Conservation (phyloP, 2,888 invertebrate genomes). For the Uloborus plumipes region DNA sequence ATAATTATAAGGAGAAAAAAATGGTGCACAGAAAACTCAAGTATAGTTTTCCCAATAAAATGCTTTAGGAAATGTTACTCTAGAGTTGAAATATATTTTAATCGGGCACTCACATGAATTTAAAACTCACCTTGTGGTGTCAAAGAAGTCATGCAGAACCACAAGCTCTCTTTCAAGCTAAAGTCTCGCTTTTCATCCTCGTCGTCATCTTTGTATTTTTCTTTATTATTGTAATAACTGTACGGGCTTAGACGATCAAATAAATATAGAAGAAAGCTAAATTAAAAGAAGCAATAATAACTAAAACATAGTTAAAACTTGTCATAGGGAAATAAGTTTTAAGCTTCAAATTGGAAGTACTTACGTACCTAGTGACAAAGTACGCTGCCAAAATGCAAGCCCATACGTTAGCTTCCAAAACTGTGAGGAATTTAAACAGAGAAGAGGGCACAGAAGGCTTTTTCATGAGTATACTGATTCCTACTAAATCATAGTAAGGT, state of each 20-base stretch:
- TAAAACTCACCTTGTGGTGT: constrained; percentile 80
- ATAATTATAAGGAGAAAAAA: no score
- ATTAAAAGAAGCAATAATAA: not conserved
- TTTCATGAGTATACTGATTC: constrained; percentile 95
- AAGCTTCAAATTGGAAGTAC: no score
- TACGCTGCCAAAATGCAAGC: constrained; percentile 94
- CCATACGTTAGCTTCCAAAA: constrained; percentile 97
- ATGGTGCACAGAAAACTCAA: not conserved
- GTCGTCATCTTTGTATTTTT: constrained; percentile 83
- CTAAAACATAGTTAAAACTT: no score
- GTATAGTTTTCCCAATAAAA: not conserved
- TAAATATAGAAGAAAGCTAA: constrained; percentile 88
- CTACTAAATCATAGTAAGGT: constrained; percentile 97
- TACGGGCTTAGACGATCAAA: constrained; percentile 98
- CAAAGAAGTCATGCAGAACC: constrained; percentile 99
- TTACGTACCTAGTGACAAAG: constrained; percentile 85
- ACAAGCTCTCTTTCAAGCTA: constrained; percentile 94
- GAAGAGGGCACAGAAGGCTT: constrained; percentile 90
- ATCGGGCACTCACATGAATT: not conserved
- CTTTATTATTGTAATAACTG: constrained; percentile 94
- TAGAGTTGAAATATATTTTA: not conserved
- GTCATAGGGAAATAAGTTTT: no score
- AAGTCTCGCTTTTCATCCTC: constrained; percentile 96
- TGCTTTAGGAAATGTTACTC: not conserved
- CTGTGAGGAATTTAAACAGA: constrained; percentile 95